These are phyloP conservation scores for Oreochromis grahami DNA, from an alignment of 2,797 vertebrate species.

Conservation along the genomic window DNA sequence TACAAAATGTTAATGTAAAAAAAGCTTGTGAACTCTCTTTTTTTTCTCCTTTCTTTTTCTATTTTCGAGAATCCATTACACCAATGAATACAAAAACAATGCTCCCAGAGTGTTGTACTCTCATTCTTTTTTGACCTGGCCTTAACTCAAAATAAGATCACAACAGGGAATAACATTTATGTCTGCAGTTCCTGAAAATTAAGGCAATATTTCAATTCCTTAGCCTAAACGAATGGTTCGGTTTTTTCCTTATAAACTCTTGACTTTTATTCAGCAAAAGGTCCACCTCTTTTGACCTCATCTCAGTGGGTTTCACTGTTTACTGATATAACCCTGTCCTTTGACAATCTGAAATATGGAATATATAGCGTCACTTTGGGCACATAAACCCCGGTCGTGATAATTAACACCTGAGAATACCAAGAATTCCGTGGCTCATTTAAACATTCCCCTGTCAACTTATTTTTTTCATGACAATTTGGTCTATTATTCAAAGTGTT, in stretches of 20 bases:
- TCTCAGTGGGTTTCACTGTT: not conserved
- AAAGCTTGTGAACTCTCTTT: not conserved
- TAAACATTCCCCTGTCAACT: not conserved
- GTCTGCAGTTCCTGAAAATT: not conserved
- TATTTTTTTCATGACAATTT: constrained; percentile 22
- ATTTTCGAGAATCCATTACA: not conserved
- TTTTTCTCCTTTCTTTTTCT: not conserved
- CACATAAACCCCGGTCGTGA: constrained; percentile 8
- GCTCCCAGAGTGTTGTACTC: not conserved
- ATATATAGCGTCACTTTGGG: not conserved
- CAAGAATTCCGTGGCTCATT: not conserved
- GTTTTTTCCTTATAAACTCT: not conserved
- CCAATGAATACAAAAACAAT: not conserved
- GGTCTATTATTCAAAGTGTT: constrained; percentile 13
- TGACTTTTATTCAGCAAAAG: not conserved
- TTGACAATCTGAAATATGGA: not conserved
- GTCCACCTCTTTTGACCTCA: not conserved
- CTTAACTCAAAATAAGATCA: not conserved
- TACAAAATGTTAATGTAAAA: not conserved
- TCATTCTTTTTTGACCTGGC: not conserved
- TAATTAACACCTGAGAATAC: constrained; percentile 22
- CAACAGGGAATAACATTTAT: not conserved
- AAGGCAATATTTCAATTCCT: not conserved
- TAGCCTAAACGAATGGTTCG: not conserved
- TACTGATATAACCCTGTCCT: not conserved